Evolutionary conservation across 2,797 vertebrate species (phyloP).

Genomic region (Acanthurus leucopareius): DNA sequence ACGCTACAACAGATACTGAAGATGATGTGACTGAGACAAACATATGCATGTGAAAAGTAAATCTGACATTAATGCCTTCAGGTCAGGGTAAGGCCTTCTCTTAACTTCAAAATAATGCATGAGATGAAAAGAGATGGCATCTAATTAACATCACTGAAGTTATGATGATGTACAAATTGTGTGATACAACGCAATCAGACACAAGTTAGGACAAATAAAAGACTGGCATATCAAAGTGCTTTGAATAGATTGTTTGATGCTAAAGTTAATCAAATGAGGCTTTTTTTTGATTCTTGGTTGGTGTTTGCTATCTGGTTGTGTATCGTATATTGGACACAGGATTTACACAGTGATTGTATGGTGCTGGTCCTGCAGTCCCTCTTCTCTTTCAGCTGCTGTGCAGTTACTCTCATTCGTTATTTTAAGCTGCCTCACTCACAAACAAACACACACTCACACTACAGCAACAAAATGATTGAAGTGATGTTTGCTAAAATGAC

Average conservation of each 20-base stretch:
- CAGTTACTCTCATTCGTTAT: slow-evolving; percentile 73
- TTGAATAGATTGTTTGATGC: slow-evolving; percentile 49
- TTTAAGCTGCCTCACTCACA: slow-evolving; percentile 60
- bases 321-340: slow-evolving; percentile 43
- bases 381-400: slow-evolving; percentile 82
- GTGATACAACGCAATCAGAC: slow-evolving; percentile 32
- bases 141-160: slow-evolving; percentile 24
- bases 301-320: slow-evolving; percentile 40
- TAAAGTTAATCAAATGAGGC: slow-evolving; percentile 44
- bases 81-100: slow-evolving; percentile 38
- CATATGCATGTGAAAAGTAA: slow-evolving; percentile 35
- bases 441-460: slow-evolving; percentile 38
- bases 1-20: slow-evolving; percentile 14
- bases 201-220: slow-evolving; percentile 44
- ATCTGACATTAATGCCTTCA: slow-evolving; percentile 16
- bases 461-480: slow-evolving; percentile 38
- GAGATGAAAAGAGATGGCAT: slow-evolving; percentile 11
- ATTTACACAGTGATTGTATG: slow-evolving; percentile 61
- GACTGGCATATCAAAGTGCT: slow-evolving; percentile 50
- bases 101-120: slow-evolving; percentile 57
- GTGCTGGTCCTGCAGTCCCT: slow-evolving; percentile 65
- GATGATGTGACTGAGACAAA: slow-evolving; percentile 19
- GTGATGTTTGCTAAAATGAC: slow-evolving; percentile 53
- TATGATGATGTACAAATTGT: slow-evolving; percentile 24
- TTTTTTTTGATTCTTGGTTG: slow-evolving; percentile 33